Base-by-base conservation (phyloP, 2,797 vertebrate genomes). In the Syncerus caffer region DNA sequence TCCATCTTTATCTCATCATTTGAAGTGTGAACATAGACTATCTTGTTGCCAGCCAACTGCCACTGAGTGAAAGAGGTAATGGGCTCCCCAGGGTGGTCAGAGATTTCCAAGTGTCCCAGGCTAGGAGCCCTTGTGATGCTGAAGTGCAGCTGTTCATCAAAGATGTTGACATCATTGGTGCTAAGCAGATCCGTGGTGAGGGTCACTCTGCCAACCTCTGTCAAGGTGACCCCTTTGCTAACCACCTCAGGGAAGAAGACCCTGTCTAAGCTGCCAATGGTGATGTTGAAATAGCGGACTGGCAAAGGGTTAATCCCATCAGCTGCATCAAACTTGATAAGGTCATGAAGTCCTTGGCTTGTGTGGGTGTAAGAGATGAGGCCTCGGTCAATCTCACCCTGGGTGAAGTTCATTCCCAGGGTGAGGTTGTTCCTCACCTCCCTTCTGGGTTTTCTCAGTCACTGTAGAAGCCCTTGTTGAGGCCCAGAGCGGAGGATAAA, bases 241-340 rank as follows among this genome's bases (percentile, higher is more conserved):
- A 99, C 98, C 92, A 99, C 99, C 96, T 99, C 99, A 90, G 99
- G 99, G 90, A 99, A 99, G 83, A 76, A 76, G 38, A 99, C 98
- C 97, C 99, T 99, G 97, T 99, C 99, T 87, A 99, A 99, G 95
- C 98, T 99, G 47, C 99, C 99, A 82, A 99, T 99, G 92, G 98
- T 99, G 96, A 99, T 99, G 96, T 99, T 99, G 98, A 99, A 99
- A 97, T 99, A 99, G 45, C 99, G 98, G 93, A 99, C 99, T 93
- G 99, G 99, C 14, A 99, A 99, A 47, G 99, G 98, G 98, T 99
- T 99, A 93, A 99, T 99, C 38, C 99, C 99, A 97, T 99, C 99
- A 1, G 99, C 99, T 89, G 99, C 99, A 19, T 99, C 99, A 98
- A 99, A 99, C 95, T 99, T 99, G 71, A 99, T 96, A 86, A 99